phyloP scores from a whole-genome alignment of 1,140 invertebrate species.

The Drosophila insularis region DNA sequence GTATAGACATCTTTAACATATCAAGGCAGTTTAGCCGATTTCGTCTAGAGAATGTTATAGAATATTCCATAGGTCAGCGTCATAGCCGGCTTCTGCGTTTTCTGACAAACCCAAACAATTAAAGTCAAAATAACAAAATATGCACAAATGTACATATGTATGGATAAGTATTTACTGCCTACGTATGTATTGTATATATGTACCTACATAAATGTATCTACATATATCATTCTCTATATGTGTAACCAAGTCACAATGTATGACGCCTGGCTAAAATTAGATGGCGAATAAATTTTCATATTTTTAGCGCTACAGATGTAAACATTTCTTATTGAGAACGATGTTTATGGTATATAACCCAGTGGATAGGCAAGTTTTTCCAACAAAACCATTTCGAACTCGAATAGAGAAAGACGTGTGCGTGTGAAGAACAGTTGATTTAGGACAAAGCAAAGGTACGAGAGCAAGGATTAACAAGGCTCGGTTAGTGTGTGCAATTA shows the following conservation, averaged over 20 bases:
- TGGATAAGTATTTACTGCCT: not conserved
- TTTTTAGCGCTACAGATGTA: conserved; percentile 70
- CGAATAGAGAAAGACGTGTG: conserved; percentile 48
- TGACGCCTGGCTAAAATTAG: conserved; percentile 73
- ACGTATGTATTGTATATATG: not conserved
- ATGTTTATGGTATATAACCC: conserved; percentile 59
- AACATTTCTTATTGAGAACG: conserved; percentile 39
- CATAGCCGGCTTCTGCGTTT: conserved; percentile 22
- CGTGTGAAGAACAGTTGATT: not conserved
- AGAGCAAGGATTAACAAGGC: conserved; percentile 46
- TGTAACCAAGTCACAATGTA: conserved; percentile 31
- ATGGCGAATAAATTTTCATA: conserved; percentile 73
- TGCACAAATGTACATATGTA: not conserved
- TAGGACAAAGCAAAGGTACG: conserved; percentile 51
- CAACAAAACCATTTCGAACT: conserved; percentile 53
- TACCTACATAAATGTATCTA: not conserved
- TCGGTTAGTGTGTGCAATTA: conserved; percentile 20
- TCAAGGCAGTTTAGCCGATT: not conserved
- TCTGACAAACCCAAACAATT: conserved; percentile 37
- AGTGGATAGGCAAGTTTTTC: conserved; percentile 37
- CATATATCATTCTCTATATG: conserved; percentile 1
- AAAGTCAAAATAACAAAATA: conserved; percentile 1
- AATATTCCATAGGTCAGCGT: conserved; percentile 56
- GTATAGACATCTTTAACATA: no score
- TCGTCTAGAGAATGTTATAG: conserved; percentile 29